Evolutionary conservation across 2,113 vertebrate genomes (phyloP).

Genomic region (Leuciscus idus): DNA sequence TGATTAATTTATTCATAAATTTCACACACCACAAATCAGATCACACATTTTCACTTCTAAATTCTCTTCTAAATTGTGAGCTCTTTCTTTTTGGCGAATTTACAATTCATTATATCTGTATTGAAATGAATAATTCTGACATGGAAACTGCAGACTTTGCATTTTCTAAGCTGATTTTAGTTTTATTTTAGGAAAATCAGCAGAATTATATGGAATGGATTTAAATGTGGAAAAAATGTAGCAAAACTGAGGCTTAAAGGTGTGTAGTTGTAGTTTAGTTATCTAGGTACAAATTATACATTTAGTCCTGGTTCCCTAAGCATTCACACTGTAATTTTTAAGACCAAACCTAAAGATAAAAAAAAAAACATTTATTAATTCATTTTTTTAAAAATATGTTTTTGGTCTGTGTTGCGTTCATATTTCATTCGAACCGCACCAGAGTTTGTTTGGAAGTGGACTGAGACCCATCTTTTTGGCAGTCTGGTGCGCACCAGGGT

Average conservation of each 20-base stretch:
- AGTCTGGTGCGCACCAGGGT: too few species aligned
- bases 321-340: too few species aligned
- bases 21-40: conserved; percentile 2
- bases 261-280: too few species aligned
- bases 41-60: background rate
- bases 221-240: background rate
- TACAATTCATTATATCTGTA: background rate
- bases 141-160: background rate
- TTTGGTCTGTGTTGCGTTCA: too few species aligned
- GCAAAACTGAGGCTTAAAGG: background rate
- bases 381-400: too few species aligned
- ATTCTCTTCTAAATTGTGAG: background rate
- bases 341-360: too few species aligned
- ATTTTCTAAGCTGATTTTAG: background rate
- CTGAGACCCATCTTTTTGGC: too few species aligned
- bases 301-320: too few species aligned
- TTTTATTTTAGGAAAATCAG: background rate
- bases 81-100: background rate
- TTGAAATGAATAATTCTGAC: background rate
- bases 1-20: conserved; percentile 11
- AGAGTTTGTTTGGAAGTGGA: too few species aligned
- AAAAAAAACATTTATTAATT: too few species aligned
- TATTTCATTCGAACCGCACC: too few species aligned
- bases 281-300: too few species aligned
- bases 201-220: background rate